Conservation (phyloP, 2,797 vertebrate genomes). For the Huso huso region DNA sequence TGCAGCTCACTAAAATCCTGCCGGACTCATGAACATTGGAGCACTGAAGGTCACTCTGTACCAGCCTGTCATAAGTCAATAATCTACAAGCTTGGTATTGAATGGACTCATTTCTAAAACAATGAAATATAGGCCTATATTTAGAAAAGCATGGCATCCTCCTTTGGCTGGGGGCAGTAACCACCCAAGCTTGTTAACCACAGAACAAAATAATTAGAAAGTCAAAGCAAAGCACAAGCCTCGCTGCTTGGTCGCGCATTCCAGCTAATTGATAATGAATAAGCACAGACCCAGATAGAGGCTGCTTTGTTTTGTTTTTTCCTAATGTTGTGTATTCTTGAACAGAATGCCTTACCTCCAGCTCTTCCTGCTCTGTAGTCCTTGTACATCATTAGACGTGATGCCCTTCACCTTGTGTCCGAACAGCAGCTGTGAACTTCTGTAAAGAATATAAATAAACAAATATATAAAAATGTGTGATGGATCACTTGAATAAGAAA, state of each 20-base stretch:
- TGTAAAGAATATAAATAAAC: too few species aligned
- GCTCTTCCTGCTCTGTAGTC: slow-evolving; percentile 51
- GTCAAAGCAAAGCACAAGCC: slow-evolving; percentile 8
- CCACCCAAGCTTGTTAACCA: slow-evolving; percentile 37
- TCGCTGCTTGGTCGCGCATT: slow-evolving; percentile 13
- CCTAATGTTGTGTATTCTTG: slow-evolving; percentile 4
- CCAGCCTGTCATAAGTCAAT: slow-evolving; percentile 23
- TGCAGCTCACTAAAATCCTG: neutral
- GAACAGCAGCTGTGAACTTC: slow-evolving; percentile 14
- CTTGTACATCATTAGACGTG: slow-evolving; percentile 52
- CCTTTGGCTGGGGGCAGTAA: slow-evolving; percentile 41
- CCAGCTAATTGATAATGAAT: neutral
- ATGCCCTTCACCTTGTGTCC: slow-evolving; percentile 12
- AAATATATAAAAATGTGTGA: too few species aligned
- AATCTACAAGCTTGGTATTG: slow-evolving; percentile 21
- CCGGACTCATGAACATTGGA: neutral
- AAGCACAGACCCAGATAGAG: slow-evolving; percentile 13
- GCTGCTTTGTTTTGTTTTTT: slow-evolving; percentile 4
- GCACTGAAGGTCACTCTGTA: slow-evolving; percentile 15
- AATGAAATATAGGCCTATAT: slow-evolving; percentile 28
- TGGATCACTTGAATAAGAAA: too few species aligned
- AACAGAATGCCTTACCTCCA: slow-evolving; percentile 45
- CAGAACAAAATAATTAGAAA: slow-evolving; percentile 25
- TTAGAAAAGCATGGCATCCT: slow-evolving; percentile 29
- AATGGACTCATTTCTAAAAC: slow-evolving; percentile 25